phyloP scores from a whole-genome alignment of 1,140 invertebrate species.

The Calephelis virginiensis region DNA sequence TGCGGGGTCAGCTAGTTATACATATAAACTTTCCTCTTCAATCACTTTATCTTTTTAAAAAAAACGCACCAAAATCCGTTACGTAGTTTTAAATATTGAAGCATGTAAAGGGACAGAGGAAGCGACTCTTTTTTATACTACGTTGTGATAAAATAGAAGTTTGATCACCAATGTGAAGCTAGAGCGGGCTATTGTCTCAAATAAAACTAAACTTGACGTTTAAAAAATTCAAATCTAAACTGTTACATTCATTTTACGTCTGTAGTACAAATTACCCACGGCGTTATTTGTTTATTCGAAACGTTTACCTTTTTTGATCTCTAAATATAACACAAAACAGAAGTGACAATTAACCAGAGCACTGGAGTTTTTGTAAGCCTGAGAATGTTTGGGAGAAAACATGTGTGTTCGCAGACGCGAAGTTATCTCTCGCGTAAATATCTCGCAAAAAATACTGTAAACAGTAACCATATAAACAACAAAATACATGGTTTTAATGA shows the following conservation, averaged over 20 bases:
- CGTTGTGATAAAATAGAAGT: too few species aligned
- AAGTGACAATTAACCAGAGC: constrained; percentile 9
- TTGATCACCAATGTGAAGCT: too few species aligned
- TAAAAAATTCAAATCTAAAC: too few species aligned
- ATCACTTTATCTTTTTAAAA: too few species aligned
- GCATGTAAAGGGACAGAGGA: too few species aligned
- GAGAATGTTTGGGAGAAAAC: constrained; percentile 8
- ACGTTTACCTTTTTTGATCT: constrained; percentile 7
- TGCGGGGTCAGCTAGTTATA: too few species aligned
- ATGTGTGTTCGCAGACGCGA: constrained; percentile 11
- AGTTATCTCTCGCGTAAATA: constrained; percentile 19
- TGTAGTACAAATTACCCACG: neutral
- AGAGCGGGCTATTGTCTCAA: too few species aligned
- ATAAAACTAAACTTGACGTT: too few species aligned
- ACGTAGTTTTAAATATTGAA: too few species aligned
- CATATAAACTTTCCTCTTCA: too few species aligned
- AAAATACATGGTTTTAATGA: neutral
- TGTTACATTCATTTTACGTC: neutral
- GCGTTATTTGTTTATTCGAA: constrained; percentile 6
- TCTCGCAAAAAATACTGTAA: constrained; percentile 11
- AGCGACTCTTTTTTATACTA: too few species aligned
- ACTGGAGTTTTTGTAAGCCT: constrained; percentile 12
- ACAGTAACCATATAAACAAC: neutral
- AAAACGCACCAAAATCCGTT: too few species aligned
- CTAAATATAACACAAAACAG: constrained; percentile 11